These are phyloP conservation scores for Ennomos fuscantarius DNA, from an alignment of 2,888 invertebrate species.

Conservation along the genomic window DNA sequence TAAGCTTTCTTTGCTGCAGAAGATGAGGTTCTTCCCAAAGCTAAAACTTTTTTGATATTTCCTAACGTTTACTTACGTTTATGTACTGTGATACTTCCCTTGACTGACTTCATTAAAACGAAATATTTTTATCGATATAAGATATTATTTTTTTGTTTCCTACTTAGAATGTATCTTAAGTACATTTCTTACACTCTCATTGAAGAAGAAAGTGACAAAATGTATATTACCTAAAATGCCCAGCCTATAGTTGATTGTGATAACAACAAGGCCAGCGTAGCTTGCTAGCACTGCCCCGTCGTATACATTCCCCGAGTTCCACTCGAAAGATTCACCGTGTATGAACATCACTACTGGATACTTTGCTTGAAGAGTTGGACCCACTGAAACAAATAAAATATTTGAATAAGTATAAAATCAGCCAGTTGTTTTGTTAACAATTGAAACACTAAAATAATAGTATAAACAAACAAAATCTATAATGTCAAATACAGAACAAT, in stretches of 20 bases:
- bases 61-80: background rate
- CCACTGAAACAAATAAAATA: constrained; percentile 78
- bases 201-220: background rate
- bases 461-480: constrained; percentile 49
- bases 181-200: too few relatives aligned
- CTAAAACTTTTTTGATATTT: constrained; percentile 12
- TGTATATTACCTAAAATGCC: constrained; percentile 91
- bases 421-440: too few relatives aligned
- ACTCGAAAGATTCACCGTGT: constrained; percentile 97
- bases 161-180: too few relatives aligned
- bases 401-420: too few relatives aligned
- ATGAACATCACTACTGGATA: constrained; percentile 96
- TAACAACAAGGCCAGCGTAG: constrained; percentile 96
- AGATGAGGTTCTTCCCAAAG: constrained; percentile 6
- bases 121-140: too few relatives aligned
- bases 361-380: constrained; percentile 83
- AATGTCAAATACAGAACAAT: background rate
- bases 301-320: constrained; percentile 98
- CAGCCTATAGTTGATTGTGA: constrained; percentile 98
- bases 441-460: too few relatives aligned
- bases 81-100: too few relatives aligned
- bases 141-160: too few relatives aligned
- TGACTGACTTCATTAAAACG: too few relatives aligned
- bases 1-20: constrained; percentile 12
- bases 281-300: constrained; percentile 97